Conservation (phyloP, 2,888 invertebrate genomes). For the Laspeyria flexula region DNA sequence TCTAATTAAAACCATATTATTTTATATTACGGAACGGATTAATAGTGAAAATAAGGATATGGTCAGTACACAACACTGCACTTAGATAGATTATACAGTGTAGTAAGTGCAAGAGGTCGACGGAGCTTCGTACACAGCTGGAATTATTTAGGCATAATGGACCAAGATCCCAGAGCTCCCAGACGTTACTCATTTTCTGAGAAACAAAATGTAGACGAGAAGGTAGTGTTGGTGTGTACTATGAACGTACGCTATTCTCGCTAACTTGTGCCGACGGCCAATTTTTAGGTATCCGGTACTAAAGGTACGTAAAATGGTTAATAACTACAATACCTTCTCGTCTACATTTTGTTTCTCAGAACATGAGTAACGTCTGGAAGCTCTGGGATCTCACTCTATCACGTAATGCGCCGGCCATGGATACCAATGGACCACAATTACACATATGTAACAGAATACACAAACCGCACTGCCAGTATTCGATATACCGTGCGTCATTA, state of each 20-base stretch:
- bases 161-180: no score
- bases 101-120: neutral
- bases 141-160: slow-evolving; percentile 41
- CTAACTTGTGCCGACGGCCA: no score
- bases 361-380: no score
- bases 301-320: no score
- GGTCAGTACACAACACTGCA: slow-evolving; percentile 8
- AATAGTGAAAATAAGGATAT: neutral
- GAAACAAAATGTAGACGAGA: no score
- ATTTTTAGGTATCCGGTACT: no score
- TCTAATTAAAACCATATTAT: neutral
- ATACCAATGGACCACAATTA: slow-evolving; percentile 47
- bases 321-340: no score
- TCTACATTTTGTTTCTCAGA: no score
- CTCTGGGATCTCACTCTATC: no score
- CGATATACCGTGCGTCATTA: slow-evolving; percentile 29
- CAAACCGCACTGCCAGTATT: slow-evolving; percentile 50
- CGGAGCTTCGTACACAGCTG: slow-evolving; percentile 25
- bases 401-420: slow-evolving; percentile 46
- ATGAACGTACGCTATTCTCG: no score
- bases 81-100: neutral
- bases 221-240: no score
- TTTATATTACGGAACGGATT: neutral
- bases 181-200: no score
- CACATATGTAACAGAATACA: slow-evolving; percentile 52